phyloP scores from a whole-genome alignment of 2,113 vertebrate genomes.

The Xyrauchen texanus region DNA sequence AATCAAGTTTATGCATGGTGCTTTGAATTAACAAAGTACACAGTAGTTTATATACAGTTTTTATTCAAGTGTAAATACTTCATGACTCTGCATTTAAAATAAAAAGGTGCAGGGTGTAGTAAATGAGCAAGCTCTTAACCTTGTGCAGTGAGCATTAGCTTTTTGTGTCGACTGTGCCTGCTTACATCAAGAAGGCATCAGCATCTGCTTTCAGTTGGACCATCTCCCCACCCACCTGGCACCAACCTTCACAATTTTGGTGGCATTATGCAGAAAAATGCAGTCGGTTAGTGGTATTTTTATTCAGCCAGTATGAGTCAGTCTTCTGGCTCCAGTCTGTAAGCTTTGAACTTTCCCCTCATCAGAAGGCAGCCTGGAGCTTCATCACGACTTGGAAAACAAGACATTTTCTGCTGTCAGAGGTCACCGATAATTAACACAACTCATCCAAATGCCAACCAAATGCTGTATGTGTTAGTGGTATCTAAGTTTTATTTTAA shows the following conservation, averaged over 20 bases:
- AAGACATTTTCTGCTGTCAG: neutral
- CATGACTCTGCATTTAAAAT: neutral
- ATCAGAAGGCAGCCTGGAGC: slow-evolving; percentile 21
- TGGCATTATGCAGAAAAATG: neutral
- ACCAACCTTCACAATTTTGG: neutral
- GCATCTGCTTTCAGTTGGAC: neutral
- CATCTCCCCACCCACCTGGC: neutral
- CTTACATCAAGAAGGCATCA: no score
- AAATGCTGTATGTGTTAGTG: neutral
- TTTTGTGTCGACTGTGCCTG: neutral
- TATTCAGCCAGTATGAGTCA: slow-evolving; percentile 15
- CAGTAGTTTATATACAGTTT: neutral
- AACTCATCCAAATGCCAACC: neutral
- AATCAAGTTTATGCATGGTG: neutral
- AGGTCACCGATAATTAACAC: neutral
- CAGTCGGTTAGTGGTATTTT: slow-evolving; percentile 10
- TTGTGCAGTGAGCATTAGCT: neutral
- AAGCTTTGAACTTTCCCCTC: slow-evolving; percentile 8
- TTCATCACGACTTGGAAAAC: neutral
- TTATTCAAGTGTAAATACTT: slow-evolving; percentile 10
- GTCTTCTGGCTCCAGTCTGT: slow-evolving; percentile 17
- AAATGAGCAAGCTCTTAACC: neutral
- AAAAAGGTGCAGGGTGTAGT: neutral
- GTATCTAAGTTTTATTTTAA: neutral
- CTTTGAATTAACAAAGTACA: neutral